These are phyloP conservation scores for Sarcophaga rosellei DNA, from an alignment of 2,888 invertebrate genomes.

Conservation along the genomic window DNA sequence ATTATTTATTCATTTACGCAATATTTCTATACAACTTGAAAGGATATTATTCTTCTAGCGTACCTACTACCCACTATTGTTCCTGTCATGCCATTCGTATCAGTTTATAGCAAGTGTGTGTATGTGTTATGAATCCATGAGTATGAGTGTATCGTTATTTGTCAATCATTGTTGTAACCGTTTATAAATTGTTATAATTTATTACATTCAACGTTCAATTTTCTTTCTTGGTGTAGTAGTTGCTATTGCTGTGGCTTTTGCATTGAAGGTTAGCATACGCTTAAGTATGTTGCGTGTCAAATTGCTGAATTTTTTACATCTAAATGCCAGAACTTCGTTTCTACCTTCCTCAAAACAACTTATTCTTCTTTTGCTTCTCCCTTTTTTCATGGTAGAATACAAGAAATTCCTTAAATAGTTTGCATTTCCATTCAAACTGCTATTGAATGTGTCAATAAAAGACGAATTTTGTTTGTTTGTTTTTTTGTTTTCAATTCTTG, in stretches of 20 bases:
- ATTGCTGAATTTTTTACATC: background rate
- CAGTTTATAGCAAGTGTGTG: background rate
- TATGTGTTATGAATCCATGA: background rate
- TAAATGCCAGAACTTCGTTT: background rate
- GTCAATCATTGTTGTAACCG: conserved; percentile 41
- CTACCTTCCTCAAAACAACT: background rate
- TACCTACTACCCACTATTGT: too few relatives aligned
- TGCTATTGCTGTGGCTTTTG: background rate
- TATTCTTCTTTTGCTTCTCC: background rate
- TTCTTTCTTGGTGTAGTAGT: too few relatives aligned
- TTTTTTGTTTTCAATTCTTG: background rate
- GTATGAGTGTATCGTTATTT: background rate
- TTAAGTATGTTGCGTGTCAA: conserved; percentile 45
- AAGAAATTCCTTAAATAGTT: background rate
- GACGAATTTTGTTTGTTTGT: too few relatives aligned
- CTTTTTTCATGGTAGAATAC: background rate
- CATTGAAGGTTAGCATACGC: too few relatives aligned
- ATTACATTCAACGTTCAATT: conserved; percentile 12
- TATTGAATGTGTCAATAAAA: too few relatives aligned
- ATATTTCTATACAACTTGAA: background rate
- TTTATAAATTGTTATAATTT: conserved; percentile 45
- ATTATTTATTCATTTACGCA: conserved; percentile 38
- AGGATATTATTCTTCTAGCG: background rate
- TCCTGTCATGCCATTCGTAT: background rate
- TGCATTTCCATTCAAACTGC: background rate